Evolutionary conservation across 2,113 vertebrate genomes (phyloP), one percentile per base, ranked within the genome.

Genomic region (Bubo blakistoni): DNA sequence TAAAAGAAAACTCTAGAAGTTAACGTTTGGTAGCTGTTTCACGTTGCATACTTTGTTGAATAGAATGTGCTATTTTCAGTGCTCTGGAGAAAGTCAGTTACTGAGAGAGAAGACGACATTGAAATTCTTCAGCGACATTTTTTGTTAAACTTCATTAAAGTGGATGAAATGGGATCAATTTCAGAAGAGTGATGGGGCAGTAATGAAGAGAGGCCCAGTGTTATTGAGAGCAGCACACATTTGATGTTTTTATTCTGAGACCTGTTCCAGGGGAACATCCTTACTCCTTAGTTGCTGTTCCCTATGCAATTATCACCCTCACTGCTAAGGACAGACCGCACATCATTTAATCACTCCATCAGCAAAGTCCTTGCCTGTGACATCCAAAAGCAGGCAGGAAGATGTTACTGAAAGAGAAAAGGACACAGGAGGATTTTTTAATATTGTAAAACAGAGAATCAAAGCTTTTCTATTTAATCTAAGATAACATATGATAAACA

Each of bases 91-190:
- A 95, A 89, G 66, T 52, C 67, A 88, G 63, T 55, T 95, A 32
- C 74, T 69, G 63, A 72, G 36, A 94, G 81, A 88, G 61, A 86
- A 87, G 40, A 67, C 3, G 3, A 91, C 85, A 94, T 70, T 97
- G 76, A 91, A 97, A 96, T 98, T 98, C 85, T 59, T 73, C 90
- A 59, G 81, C 7, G 13, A 90, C 36, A 88, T 97, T 95, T 97
- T 94, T 93, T 90, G 76, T 95, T 97, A 90, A 92, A 95, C 95
- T 97, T 98, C 91, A 97, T 98, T 97, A 96, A 88, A 95, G 54
- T 81, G 92, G 78, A 96, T 95, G 91, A 98, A 97, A 97, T 93
- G 47, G 61, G 69, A 96, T 96, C 94, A 92, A 86, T 97, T 97
- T 97, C 87, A 94, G 81, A 96, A 96, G 94, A 93, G 77, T 95